Percentiles rank a stretch among this genome's conserved stretches.
Conservation (phyloP, 2,797 vertebrate species). For the Florisuga fusca region DNA sequence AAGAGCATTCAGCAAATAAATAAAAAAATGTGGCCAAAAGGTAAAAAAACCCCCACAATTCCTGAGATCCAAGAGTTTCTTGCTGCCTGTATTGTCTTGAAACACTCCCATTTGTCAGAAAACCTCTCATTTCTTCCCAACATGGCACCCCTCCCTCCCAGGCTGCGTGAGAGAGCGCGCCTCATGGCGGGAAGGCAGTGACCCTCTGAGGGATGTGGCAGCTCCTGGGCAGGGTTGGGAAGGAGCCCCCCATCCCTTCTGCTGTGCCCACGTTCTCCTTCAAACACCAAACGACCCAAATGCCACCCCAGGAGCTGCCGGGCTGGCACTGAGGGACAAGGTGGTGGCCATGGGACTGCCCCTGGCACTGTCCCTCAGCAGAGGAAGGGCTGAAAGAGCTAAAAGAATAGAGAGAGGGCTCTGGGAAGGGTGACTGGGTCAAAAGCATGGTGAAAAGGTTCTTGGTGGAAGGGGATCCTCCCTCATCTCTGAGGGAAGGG, state of each 20-base stretch:
- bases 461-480: not conserved
- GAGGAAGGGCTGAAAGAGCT: fast-evolving
- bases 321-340: fast-evolving
- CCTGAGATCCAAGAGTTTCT: not conserved
- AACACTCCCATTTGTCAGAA: not conserved
- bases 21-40: not conserved
- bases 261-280: not conserved
- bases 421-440: fast-evolving
- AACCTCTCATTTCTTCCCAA: not conserved
- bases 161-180: fast-evolving
- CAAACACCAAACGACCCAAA: not conserved
- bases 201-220: fast-evolving
- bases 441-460: fast-evolving
- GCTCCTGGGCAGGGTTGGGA: not conserved
- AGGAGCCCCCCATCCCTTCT: no score
- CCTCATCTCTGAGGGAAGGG: fast-evolving
- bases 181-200: fast-evolving
- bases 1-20: constrained; percentile 33
- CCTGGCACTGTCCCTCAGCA: no score
- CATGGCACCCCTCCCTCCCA: fast-evolving
- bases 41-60: not conserved
- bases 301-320: fast-evolving
- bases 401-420: fast-evolving
- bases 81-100: not conserved
- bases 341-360: fast-evolving